Evolutionary conservation across 2,888 invertebrate genomes (phyloP).

Genomic region (Tipula lateralis): DNA sequence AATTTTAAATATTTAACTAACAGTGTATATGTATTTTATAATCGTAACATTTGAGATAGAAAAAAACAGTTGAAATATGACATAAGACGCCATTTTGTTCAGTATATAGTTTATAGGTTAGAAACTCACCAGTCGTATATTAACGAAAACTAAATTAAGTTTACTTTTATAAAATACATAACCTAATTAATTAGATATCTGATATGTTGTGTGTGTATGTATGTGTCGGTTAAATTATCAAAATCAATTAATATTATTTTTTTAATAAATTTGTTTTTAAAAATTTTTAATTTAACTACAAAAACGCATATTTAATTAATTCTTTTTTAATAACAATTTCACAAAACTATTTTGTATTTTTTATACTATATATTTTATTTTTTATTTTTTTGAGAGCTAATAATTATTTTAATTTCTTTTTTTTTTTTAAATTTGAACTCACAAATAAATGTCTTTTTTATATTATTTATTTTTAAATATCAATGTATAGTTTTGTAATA

Average conservation of each 20-base stretch:
- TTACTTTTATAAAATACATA: not conserved
- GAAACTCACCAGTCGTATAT: not conserved
- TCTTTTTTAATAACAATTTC: conserved; percentile 26
- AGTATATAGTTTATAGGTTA: not conserved
- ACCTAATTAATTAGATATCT: not conserved
- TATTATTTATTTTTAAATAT: not conserved
- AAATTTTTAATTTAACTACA: conserved; percentile 28
- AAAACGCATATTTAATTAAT: conserved; percentile 26
- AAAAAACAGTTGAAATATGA: not conserved
- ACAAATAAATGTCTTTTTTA: conserved; percentile 24
- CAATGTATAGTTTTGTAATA: conserved; percentile 25
- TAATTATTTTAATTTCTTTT: not conserved
- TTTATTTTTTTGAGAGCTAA: conserved; percentile 26
- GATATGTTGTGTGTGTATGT: not conserved
- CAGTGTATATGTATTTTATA: not conserved
- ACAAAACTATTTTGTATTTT: conserved; percentile 27
- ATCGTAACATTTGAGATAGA: not conserved
- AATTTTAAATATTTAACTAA: not conserved
- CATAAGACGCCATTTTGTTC: not conserved
- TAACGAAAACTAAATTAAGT: not conserved
- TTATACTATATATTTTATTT: conserved; percentile 25
- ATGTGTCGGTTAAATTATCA: not conserved
- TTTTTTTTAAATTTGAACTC: conserved; percentile 12
- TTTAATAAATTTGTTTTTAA: conserved; percentile 25
- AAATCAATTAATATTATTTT: not conserved